Base-by-base conservation (phyloP, 2,888 invertebrate genomes). In the Scaptomyza caliginosa region DNA sequence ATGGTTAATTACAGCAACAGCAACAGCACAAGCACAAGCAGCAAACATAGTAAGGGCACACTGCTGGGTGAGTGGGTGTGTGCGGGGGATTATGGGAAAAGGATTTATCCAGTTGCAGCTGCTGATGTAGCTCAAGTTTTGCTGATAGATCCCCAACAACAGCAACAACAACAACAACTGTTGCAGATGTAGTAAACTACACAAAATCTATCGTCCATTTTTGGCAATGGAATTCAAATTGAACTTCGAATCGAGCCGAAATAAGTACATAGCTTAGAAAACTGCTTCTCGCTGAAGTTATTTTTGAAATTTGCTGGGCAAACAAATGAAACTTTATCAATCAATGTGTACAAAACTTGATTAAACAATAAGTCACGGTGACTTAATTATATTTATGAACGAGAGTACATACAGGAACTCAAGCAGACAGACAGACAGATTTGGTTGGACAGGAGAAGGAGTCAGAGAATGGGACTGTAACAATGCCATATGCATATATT, bases 301-400 rank as follows among this genome's bases (percentile, higher is more conserved):
- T 49, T 24, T 6, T 6, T 6, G 7, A 23, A 13, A 32, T n/a
- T 23, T 23, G 23, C 23, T 23, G 7, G 8, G n/a, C n/a, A 21
- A 4, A 0, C 4, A 8, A n/a, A 40, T 21, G n/a, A 13, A 7
- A 36, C 16, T 36, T 36, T 8, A n/a, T 1, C 8, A n/a, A 8
- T 6, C 43, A 28, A 49, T 16, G 11, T 23, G 24, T 10, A 16
- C 6, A n/a, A n/a, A 50, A 38, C 38, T 34, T n/a, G 11, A 42
- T 23, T 34, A 10, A 57, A 54, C 46, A 50, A 40, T 40, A 58
- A 58, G 38, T 57, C 51, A 55, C 34, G 51, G 52, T n/a, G 39
- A 32, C 43, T 48, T 69, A 82, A 81, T 80, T 77, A 70, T 69
- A 82, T 82, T 79, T 77, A 81, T 81, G 80, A 80, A 80, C 80